These are phyloP conservation scores for Chiloscyllium punctatum DNA, from an alignment of 2,797 vertebrate species.

Conservation along the genomic window DNA sequence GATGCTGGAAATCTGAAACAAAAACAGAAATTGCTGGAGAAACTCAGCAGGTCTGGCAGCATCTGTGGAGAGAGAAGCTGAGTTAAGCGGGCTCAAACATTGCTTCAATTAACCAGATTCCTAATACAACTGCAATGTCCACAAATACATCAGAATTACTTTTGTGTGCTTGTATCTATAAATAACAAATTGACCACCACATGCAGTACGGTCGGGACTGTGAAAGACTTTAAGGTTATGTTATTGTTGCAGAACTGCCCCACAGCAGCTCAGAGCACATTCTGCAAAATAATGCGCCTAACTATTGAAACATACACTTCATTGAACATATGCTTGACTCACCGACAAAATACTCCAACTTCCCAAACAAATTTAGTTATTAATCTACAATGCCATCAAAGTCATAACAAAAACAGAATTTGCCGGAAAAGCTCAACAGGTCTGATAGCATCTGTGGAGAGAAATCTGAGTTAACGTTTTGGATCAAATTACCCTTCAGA, in stretches of 20 bases:
- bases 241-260: conserved; percentile 17
- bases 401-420: too few species aligned
- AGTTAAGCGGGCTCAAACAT: background rate
- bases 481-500: too few species aligned
- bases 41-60: background rate
- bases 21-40: background rate
- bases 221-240: background rate
- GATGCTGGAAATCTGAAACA: background rate
- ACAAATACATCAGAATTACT: background rate
- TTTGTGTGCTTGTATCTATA: background rate
- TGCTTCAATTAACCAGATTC: background rate
- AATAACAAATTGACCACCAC: background rate
- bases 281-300: background rate
- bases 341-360: background rate
- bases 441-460: too few species aligned
- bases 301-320: background rate
- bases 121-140: background rate
- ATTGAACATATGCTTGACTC: background rate
- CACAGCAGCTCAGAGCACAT: background rate
- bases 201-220: background rate
- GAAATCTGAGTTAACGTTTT: too few species aligned
- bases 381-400: background rate
- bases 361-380: background rate
- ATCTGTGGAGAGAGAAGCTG: background rate
- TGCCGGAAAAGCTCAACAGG: too few species aligned